phyloP scores from a whole-genome alignment of 2,797 vertebrate species.

The Morus bassanus region DNA sequence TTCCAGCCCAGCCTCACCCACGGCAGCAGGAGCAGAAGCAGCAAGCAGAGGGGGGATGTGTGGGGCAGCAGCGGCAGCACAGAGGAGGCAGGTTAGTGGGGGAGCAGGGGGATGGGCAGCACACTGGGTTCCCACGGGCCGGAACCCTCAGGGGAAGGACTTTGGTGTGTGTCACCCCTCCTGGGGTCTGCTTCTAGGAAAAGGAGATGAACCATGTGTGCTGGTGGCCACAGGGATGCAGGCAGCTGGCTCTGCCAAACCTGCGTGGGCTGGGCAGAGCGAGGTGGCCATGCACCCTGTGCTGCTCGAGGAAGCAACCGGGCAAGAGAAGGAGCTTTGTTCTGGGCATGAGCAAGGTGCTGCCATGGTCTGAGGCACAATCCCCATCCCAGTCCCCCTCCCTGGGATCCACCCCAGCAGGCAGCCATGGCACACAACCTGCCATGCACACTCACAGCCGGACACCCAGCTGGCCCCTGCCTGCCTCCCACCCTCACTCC shows the following conservation, averaged over 20 bases:
- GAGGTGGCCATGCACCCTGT: background rate
- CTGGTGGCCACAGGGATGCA: background rate
- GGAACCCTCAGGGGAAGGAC: background rate
- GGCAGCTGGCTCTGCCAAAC: background rate
- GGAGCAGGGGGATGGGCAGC: background rate
- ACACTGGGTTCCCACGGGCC: accelerated
- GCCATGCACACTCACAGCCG: accelerated
- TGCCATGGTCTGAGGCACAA: background rate
- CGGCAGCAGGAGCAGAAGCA: background rate
- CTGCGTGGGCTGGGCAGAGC: accelerated
- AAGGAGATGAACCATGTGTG: accelerated
- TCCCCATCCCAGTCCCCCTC: background rate
- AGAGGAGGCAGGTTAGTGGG: background rate
- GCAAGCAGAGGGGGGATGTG: accelerated
- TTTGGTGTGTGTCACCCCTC: background rate
- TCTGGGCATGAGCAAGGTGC: accelerated
- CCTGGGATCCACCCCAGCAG: background rate
- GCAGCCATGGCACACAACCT: background rate
- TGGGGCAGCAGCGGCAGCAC: background rate
- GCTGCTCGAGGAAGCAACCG: background rate
- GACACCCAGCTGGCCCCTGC: background rate
- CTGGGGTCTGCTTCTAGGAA: background rate
- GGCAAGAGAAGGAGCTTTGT: background rate
- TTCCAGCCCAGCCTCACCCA: slow-evolving; percentile 28
- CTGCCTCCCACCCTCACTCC: background rate